Percentiles rank a stretch among this genome's conserved stretches.
Conservation (phyloP, 1,140 invertebrate species). For the Bombus waltoni region DNA sequence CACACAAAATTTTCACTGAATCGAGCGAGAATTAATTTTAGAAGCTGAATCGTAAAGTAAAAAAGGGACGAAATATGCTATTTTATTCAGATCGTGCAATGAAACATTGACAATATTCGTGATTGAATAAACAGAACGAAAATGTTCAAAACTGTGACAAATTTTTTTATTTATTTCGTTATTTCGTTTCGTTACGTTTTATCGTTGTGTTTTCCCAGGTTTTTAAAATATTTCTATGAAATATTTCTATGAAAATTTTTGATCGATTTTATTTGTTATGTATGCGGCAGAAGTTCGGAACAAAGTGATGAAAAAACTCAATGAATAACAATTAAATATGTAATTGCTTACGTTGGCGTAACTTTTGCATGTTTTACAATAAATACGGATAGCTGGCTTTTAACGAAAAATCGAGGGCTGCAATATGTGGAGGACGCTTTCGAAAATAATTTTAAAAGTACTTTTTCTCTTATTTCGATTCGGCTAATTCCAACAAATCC, state of each 20-base stretch:
- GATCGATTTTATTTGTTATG: not conserved
- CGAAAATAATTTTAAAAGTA: not conserved
- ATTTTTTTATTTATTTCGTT: constrained; percentile 1
- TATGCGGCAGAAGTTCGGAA: not conserved
- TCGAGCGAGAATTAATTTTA: constrained; percentile 1
- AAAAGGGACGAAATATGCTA: not conserved
- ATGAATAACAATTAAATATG: not conserved
- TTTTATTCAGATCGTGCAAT: not conserved
- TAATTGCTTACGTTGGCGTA: not conserved
- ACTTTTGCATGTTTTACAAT: not conserved
- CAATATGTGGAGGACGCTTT: no score
- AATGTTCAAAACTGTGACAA: not conserved
- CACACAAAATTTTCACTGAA: not conserved
- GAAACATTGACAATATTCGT: constrained; percentile 3
- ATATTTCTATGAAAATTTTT: not conserved
- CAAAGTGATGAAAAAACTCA: not conserved
- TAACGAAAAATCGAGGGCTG: not conserved
- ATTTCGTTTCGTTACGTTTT: not conserved
- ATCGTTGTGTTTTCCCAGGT: not conserved
- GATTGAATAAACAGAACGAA: not conserved
- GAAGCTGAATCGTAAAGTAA: not conserved
- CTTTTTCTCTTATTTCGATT: not conserved
- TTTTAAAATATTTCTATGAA: not conserved
- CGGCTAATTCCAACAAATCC: not conserved
- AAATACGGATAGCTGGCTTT: not conserved